Evolutionary conservation across 1,140 invertebrate species (phyloP), one percentile per base, ranked within the genome.

Genomic region (Luehdorfia chinensis): DNA sequence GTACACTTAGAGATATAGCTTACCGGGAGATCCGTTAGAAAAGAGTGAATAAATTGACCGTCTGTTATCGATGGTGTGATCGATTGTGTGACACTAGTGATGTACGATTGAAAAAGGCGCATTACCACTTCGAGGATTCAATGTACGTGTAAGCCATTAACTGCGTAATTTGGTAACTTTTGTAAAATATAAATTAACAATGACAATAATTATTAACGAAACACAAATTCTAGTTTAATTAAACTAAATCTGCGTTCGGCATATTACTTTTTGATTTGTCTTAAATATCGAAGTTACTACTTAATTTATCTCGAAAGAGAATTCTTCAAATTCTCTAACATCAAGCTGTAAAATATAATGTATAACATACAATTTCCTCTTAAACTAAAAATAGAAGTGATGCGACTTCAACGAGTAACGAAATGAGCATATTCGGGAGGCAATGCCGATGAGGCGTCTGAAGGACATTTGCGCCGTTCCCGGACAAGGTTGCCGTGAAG

Each of bases 401-500:
- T n/a, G n/a, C n/a, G n/a, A n/a, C n/a, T n/a, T n/a, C n/a, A n/a
- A n/a, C n/a, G n/a, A n/a, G n/a, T n/a, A n/a, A n/a, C n/a, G n/a
- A n/a, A n/a, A n/a, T n/a, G n/a, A n/a, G n/a, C n/a, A n/a, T n/a
- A n/a, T n/a, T n/a, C n/a, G n/a, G 11, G 34, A 45, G 23, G 23
- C 19, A 34, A 21, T 18, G 5, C 13, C 30, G 16, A 19, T 16
- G 14, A 39, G 27, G 23, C 31, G 41, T 49, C 47, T 51, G 70
- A 81, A 78, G 73, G 75, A 64, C 66, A 55, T 27, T 21, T 21
- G 37, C 32, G 53, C 51, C 55, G 62, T 64, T 65, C 37, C 55
- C 47, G 51, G 45, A 37, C 56, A 67, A 77, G 62, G 66, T 67
- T 66, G 47, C 7, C 45, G 12, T 15, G 58, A 69, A 76, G 72